These are phyloP conservation scores for Cantharis rustica DNA, from an alignment of 2,888 invertebrate genomes.

Conservation along the genomic window DNA sequence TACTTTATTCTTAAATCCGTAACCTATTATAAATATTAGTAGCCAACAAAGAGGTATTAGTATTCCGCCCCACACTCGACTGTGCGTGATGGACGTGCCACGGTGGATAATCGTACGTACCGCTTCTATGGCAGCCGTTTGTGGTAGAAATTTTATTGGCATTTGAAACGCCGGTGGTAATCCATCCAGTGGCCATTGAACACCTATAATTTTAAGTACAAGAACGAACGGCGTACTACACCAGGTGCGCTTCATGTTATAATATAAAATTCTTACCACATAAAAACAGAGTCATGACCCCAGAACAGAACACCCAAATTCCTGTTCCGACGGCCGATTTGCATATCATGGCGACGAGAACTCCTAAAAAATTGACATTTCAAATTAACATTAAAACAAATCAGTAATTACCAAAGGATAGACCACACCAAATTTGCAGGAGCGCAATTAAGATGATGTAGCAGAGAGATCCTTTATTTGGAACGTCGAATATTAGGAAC, in stretches of 20 bases:
- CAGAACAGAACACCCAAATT: slow-evolving; percentile 20
- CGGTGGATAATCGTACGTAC: slow-evolving; percentile 73
- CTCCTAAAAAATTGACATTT: slow-evolving; percentile 16
- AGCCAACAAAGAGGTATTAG: slow-evolving; percentile 66
- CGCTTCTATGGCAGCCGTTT: slow-evolving; percentile 75
- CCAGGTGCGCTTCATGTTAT: neutral
- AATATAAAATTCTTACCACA: slow-evolving; percentile 25
- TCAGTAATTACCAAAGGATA: slow-evolving; percentile 30
- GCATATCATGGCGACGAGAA: slow-evolving; percentile 21
- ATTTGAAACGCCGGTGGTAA: slow-evolving; percentile 67
- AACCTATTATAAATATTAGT: slow-evolving; percentile 5
- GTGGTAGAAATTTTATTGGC: slow-evolving; percentile 71
- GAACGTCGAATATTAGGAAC: slow-evolving; percentile 19
- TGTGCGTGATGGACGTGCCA: slow-evolving; percentile 68
- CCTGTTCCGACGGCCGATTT: slow-evolving; percentile 21
- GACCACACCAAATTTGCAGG: slow-evolving; percentile 31
- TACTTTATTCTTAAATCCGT: slow-evolving; percentile 1
- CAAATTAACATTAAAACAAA: neutral
- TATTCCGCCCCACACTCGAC: slow-evolving; percentile 74
- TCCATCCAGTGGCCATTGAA: slow-evolving; percentile 71
- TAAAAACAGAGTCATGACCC: slow-evolving; percentile 22
- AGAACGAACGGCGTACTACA: too few relatives aligned
- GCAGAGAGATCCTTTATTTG: slow-evolving; percentile 7
- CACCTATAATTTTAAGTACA: slow-evolving; percentile 53
- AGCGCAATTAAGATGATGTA: slow-evolving; percentile 18